phyloP scores from a whole-genome alignment of 2,888 invertebrate species.

The Vesta saturnalis region DNA sequence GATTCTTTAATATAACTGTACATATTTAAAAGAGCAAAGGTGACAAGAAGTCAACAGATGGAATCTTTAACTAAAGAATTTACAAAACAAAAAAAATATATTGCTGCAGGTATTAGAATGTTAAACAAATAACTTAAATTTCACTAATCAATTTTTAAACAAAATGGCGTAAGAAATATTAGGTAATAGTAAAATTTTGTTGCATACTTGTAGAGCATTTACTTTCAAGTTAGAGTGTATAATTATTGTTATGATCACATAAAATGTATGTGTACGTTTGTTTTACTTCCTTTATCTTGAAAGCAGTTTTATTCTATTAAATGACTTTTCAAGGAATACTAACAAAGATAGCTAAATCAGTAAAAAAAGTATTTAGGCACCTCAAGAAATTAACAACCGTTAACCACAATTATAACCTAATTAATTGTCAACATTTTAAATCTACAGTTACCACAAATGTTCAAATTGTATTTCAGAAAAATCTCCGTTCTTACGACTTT shows the following conservation, averaged over 20 bases:
- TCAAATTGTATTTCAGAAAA: constrained; percentile 69
- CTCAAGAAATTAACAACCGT: constrained; percentile 8
- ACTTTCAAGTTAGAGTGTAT: background rate
- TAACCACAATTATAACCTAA: background rate
- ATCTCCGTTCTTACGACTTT: constrained; percentile 71
- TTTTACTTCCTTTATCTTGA: too few relatives aligned
- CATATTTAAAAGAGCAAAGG: too few relatives aligned
- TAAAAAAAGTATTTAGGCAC: constrained; percentile 4
- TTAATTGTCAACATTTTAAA: background rate
- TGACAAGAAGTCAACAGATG: too few relatives aligned
- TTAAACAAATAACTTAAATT: too few relatives aligned
- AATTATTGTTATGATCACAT: background rate
- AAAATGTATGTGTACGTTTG: too few relatives aligned
- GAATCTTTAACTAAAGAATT: too few relatives aligned
- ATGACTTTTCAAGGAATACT: background rate
- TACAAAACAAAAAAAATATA: too few relatives aligned
- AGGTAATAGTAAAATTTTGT: background rate
- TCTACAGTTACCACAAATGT: constrained; percentile 71
- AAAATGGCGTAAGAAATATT: background rate
- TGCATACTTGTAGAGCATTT: background rate
- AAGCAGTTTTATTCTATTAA: too few relatives aligned
- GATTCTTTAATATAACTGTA: too few relatives aligned
- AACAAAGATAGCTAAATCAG: background rate
- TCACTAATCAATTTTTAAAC: too few relatives aligned
- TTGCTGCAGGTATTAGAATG: too few relatives aligned